These are phyloP conservation scores for Cistogaster globosa DNA, from an alignment of 2,888 invertebrate genomes.

Conservation along the genomic window DNA sequence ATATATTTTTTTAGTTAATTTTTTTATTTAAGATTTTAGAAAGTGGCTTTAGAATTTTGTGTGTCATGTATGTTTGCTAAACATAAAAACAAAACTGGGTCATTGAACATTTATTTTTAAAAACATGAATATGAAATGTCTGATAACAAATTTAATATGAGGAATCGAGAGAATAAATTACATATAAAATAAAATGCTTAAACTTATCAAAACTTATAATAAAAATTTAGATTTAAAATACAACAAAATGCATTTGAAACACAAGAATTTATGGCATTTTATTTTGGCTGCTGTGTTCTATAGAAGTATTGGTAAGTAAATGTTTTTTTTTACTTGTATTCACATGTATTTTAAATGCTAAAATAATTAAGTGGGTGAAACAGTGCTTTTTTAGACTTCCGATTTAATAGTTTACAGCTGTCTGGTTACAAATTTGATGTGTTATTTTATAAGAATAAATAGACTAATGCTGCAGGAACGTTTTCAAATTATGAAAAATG, in stretches of 20 bases:
- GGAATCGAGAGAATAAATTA: neutral
- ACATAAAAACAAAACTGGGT: conserved; percentile 26
- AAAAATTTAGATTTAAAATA: conserved; percentile 45
- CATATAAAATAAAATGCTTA: conserved; percentile 39
- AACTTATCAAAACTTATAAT: conserved; percentile 52
- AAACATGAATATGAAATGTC: conserved; percentile 31
- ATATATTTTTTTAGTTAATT: neutral
- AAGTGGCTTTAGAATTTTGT: conserved; percentile 9
- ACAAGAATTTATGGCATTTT: conserved; percentile 74
- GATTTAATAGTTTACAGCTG: no score
- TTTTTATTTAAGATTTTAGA: conserved; percentile 28
- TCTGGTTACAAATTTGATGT: no score
- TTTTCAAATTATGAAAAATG: no score
- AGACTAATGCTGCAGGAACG: no score
- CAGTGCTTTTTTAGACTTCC: no score
- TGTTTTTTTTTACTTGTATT: neutral
- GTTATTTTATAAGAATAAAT: no score
- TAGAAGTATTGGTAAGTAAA: conserved; percentile 77
- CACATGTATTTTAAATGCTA: no score
- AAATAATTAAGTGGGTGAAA: no score
- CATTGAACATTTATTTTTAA: conserved; percentile 37
- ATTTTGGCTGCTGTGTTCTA: conserved; percentile 76
- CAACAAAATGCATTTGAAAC: conserved; percentile 70
- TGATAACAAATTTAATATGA: conserved; percentile 29
- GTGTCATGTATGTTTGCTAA: neutral